phyloP scores from a whole-genome alignment of 1,140 invertebrate species.

The Amphibalanus amphitrite region DNA sequence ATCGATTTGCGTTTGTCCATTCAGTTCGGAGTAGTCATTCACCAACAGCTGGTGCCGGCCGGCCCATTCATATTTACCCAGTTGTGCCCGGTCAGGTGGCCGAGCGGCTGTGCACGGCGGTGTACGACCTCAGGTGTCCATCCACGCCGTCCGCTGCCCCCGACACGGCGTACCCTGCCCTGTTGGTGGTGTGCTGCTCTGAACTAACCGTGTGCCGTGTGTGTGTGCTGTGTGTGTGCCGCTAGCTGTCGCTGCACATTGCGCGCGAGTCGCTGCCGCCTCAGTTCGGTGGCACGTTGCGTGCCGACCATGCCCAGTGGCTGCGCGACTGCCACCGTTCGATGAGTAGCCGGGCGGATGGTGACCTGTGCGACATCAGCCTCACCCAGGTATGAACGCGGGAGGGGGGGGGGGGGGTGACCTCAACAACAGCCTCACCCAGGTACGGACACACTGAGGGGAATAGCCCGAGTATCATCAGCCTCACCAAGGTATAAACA shows the following conservation, averaged over 20 bases:
- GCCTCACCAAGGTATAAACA: not conserved
- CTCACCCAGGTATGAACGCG: not conserved
- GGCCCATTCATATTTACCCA: too few species aligned
- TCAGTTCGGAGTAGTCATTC: too few species aligned
- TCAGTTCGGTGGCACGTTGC: constrained; percentile 66
- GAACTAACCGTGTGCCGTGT: too few species aligned
- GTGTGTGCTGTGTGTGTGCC: too few species aligned
- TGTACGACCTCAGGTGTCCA: too few species aligned
- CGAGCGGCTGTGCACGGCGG: too few species aligned
- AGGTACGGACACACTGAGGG: not conserved
- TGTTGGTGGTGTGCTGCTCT: too few species aligned
- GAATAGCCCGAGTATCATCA: constrained; percentile 13
- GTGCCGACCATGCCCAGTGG: constrained; percentile 78
- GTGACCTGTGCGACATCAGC: constrained; percentile 14
- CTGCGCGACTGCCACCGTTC: constrained; percentile 50
- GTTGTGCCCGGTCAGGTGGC: too few species aligned
- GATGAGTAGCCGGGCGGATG: constrained; percentile 37
- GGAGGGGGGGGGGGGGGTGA: not conserved
- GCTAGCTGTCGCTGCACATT: constrained; percentile 24
- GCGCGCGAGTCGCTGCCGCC: constrained; percentile 57
- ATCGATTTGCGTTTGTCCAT: too few species aligned
- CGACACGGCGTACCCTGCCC: too few species aligned
- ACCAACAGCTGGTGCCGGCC: too few species aligned
- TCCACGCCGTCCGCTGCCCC: too few species aligned
- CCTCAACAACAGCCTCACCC: constrained; percentile 10